Evolutionary conservation across 1,140 invertebrate genomes (phyloP), one percentile per base, ranked within the genome.

Genomic region (Mercenaria mercenaria): DNA sequence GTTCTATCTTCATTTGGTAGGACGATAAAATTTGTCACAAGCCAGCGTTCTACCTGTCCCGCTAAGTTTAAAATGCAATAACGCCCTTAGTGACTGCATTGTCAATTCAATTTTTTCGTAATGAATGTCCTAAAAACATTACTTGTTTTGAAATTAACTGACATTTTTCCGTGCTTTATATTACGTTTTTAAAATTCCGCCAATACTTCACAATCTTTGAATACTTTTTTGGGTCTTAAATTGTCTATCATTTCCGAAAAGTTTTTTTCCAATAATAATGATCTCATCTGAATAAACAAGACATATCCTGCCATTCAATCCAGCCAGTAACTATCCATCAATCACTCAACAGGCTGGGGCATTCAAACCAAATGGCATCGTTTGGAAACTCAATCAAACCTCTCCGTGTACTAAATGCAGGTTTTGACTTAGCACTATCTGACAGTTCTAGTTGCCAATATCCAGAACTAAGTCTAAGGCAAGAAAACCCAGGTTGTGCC

Each of bases 331-430:
- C n/a, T 47, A 59, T 92, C 72, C 61, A 95, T 92, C n/a, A 85
- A 72, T 80, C 93, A 41, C 77, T 92, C 72, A 89, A 94, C 94
- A 89, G n/a, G 72, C 86, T 1, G 87, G 87, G 41, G 41, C 80
- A 76, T 91, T 93, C n/a, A 93, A 67, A 26, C 88, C 85, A 85
- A 94, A 93, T 56, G 91, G 82, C 80, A 92, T 72, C 23, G 39
- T 59, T 0, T 13, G 50, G 56, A 91, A n/a, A 91, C 34, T 72
- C 37, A 61, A 64, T 8, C 15, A 47, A 47, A 15, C 43, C 43
- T 47, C 43, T 47, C 15, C 43, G 6, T 47, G 43, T 47, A 47
- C 6, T 15, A 47, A 47, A 47, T 47, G 15, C 43, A 47, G 15
- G 6, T 15, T 47, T 47, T 8, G 43, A 15, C 15, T 47, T 47